Evolutionary conservation across 1,140 invertebrate species (phyloP), one percentile per base, ranked within the genome.

Genomic region (Polyergus mexicanus): DNA sequence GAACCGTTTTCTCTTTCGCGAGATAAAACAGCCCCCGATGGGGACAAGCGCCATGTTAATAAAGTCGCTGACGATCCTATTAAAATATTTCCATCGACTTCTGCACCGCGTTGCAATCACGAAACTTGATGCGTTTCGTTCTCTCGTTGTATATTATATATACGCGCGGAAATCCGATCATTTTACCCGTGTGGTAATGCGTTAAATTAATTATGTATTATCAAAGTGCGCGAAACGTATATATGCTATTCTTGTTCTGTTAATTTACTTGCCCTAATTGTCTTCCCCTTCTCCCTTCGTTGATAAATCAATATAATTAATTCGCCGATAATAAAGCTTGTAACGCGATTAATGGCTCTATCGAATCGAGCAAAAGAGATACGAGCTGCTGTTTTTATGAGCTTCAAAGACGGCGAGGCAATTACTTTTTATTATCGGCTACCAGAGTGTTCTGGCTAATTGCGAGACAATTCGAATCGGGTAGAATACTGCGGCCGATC

Each of bases 351-450:
- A 62, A 74, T 41, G 66, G 16, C 28, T 72, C 6, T 16, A 56
- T 80, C 63, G 63, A 44, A 84, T 54, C 74, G 63, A 38, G 44
- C 22, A 35, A 32, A 66, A 74, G 13, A 51, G 16, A 28, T n/a
- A 71, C 54, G 71, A 75, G 25, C 32, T 25, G 6, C 16, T 19
- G 62, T n/a, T 68, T 54, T 60, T 60, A 72, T 54, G 22, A 72
- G 28, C 35, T 25, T 80, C 41, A 80, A 56, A 44, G 69, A 28
- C 83, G 58, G 44, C 85, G 72, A 65, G 83, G 58, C 90, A 88
- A 92, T 92, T 91, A 91, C 86, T 92, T 92, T 92, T 92, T 92
- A 91, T 92, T 86, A 91, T 89, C 85, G 66, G 60, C 74, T 56
- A 83, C 86, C 56, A 76, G 87, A 91, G 90, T 51, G 47, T 91